These are phyloP conservation scores for Elephas maximus DNA, from an alignment of 2,113 vertebrate species.

Conservation along the genomic window DNA sequence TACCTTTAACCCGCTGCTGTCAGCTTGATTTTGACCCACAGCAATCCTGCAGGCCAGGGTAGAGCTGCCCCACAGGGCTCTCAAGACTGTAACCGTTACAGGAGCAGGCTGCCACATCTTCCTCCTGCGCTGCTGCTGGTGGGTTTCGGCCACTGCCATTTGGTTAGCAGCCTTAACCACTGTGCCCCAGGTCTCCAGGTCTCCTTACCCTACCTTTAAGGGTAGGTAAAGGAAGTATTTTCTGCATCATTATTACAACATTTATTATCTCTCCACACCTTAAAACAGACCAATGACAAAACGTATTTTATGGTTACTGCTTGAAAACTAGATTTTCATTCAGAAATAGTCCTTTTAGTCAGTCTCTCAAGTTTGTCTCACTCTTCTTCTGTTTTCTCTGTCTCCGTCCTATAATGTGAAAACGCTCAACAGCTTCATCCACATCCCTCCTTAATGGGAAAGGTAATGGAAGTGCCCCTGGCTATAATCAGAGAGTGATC, in stretches of 20 bases:
- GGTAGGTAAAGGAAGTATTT: neutral
- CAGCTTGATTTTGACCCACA: too few species aligned
- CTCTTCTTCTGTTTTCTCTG: neutral
- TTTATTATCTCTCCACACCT: neutral
- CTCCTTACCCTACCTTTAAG: neutral
- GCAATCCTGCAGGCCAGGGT: too few species aligned
- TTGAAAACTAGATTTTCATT: neutral
- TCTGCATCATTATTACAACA: neutral
- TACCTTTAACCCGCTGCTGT: neutral
- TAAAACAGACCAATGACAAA: neutral
- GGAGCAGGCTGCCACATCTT: neutral
- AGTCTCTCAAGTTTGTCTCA: too few species aligned
- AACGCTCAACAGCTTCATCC: neutral
- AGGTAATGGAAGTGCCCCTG: neutral
- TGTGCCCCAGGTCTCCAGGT: too few species aligned
- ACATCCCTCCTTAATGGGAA: constrained; percentile 5
- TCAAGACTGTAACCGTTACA: neutral
- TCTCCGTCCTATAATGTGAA: neutral
- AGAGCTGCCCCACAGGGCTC: too few species aligned
- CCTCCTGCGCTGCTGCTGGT: neutral
- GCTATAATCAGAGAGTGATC: constrained; percentile 44
- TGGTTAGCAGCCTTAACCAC: neutral
- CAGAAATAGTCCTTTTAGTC: neutral
- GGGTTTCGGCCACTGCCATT: neutral
- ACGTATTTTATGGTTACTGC: neutral